Evolutionary conservation across 2,797 vertebrate genomes (phyloP).

Genomic region (Nannoperca australis): DNA sequence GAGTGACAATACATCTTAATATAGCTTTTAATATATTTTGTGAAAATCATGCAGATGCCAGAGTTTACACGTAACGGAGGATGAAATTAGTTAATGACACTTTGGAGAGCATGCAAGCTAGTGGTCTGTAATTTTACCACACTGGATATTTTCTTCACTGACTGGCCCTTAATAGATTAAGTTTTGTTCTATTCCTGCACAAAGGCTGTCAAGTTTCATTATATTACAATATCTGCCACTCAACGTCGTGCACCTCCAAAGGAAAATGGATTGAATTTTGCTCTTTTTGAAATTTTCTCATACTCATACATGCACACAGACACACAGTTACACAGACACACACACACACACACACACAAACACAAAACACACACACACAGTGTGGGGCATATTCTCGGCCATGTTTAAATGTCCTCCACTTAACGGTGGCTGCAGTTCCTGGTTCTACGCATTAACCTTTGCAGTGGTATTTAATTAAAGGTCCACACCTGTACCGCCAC

Average conservation of each 20-base stretch:
- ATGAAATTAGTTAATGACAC: slow-evolving; percentile 46
- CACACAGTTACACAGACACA: slow-evolving; percentile 5
- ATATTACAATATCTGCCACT: slow-evolving; percentile 25
- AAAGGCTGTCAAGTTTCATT: slow-evolving; percentile 41
- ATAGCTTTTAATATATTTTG: slow-evolving; percentile 57
- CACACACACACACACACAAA: slow-evolving; percentile 20
- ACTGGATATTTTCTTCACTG: slow-evolving; percentile 13
- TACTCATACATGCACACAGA: not conserved
- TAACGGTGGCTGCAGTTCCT: slow-evolving; percentile 72
- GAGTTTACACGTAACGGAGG: slow-evolving; percentile 55
- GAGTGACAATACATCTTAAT: slow-evolving; percentile 61
- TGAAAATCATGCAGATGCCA: slow-evolving; percentile 55
- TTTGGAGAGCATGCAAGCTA: not conserved
- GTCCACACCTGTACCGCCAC: slow-evolving; percentile 83
- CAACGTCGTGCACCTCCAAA: slow-evolving; percentile 30
- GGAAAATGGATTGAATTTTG: slow-evolving; percentile 46
- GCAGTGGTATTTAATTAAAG: slow-evolving; percentile 89
- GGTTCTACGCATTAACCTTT: slow-evolving; percentile 86
- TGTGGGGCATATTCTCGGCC: slow-evolving; percentile 61
- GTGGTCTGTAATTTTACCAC: slow-evolving; percentile 14
- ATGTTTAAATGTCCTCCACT: slow-evolving; percentile 74
- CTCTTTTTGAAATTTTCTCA: slow-evolving; percentile 30
- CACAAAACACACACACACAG: slow-evolving; percentile 27
- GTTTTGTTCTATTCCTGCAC: slow-evolving; percentile 36
- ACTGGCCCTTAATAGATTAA: slow-evolving; percentile 6